Conservation (phyloP, 1,140 invertebrate species). For the Panulirus ornatus region DNA sequence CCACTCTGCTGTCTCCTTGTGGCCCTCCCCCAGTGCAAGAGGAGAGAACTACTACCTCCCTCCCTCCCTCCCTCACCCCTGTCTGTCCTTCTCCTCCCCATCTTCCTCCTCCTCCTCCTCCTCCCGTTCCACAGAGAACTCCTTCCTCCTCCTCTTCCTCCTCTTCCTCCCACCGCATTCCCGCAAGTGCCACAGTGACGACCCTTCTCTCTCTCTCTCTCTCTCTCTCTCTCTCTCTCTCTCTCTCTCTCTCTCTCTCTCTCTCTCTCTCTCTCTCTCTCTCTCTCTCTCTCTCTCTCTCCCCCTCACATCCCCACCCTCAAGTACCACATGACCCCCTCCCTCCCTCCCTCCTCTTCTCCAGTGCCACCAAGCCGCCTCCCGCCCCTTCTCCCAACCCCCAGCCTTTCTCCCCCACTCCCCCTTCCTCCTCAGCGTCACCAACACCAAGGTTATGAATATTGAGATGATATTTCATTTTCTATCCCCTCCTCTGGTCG, state of each 20-base stretch:
- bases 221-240: neutral
- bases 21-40: too few species aligned
- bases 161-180: neutral
- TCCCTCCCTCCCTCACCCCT: neutral
- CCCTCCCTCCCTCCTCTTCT: neutral
- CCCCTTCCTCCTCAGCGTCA: neutral
- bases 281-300: neutral
- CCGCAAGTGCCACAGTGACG: too few species aligned
- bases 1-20: conserved; percentile 43
- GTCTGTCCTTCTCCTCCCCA: neutral
- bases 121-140: neutral
- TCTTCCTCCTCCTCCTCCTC: neutral
- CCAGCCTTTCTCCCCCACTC: neutral
- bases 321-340: neutral
- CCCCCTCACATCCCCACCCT: neutral
- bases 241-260: neutral
- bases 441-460: conserved; percentile 40
- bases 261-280: conserved; percentile 3
- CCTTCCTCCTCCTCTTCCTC: neutral
- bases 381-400: neutral
- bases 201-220: neutral
- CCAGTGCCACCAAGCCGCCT: neutral
- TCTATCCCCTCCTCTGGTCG: neutral
- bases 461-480: conserved; percentile 35
- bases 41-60: too few species aligned